phyloP scores from a whole-genome alignment of 2,888 invertebrate genomes.

The Agonopterix arenella region DNA sequence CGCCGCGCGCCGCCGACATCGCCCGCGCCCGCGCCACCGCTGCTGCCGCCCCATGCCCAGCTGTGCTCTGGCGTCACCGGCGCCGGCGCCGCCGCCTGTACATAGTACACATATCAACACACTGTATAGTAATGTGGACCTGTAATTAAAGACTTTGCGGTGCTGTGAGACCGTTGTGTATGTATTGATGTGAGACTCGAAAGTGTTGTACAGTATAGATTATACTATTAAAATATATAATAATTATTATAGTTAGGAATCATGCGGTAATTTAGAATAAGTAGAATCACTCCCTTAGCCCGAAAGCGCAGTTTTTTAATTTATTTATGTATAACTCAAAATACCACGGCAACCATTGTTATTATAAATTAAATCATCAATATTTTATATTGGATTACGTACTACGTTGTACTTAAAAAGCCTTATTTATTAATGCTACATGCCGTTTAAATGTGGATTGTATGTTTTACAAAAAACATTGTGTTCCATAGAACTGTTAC shows the following conservation, averaged over 20 bases:
- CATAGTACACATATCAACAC: conserved; percentile 70
- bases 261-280: conserved; percentile 55
- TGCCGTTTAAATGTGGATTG: too few species aligned
- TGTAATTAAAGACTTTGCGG: conserved; percentile 47
- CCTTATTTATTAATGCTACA: too few species aligned
- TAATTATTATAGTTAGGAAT: conserved; percentile 55
- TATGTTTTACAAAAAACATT: too few species aligned
- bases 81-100: conserved; percentile 34
- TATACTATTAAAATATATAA: conserved; percentile 42
- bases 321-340: conserved; percentile 37
- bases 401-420: too few species aligned
- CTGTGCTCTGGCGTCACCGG: conserved; percentile 16
- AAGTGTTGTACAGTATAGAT: conserved; percentile 74
- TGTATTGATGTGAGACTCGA: conserved; percentile 59
- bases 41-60: conserved; percentile 42
- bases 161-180: conserved; percentile 38
- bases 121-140: conserved; percentile 45
- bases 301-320: conserved; percentile 62
- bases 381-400: too few species aligned
- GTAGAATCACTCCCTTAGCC: conserved; percentile 68
- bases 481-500: too few species aligned
- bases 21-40: conserved; percentile 18
- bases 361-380: not conserved
- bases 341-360: not conserved
- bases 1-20: conserved; percentile 3